These are phyloP conservation scores for Monochamus saltuarius DNA, from an alignment of 1,140 invertebrate species.

Conservation along the genomic window DNA sequence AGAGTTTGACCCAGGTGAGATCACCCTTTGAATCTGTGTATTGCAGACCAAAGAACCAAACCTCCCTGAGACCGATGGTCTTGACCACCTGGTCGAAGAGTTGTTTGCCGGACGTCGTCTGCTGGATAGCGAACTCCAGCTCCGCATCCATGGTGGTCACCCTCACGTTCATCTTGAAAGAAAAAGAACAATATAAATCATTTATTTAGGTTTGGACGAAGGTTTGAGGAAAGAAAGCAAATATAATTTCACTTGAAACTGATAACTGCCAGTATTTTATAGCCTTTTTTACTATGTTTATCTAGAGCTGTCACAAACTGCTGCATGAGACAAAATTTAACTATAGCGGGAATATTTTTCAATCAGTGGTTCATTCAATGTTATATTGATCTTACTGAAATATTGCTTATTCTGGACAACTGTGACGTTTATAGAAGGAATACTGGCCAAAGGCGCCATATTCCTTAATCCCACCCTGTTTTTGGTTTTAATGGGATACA, in stretches of 20 bases:
- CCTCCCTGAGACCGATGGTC: constrained; percentile 97
- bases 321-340: too few species aligned
- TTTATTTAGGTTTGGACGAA: background rate
- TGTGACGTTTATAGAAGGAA: too few species aligned
- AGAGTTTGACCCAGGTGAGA: constrained; percentile 98
- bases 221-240: background rate
- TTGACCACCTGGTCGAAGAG: constrained; percentile 99
- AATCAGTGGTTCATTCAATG: too few species aligned
- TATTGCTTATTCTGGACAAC: too few species aligned
- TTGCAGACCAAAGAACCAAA: constrained; percentile 99
- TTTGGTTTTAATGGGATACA: too few species aligned
- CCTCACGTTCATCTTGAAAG: constrained; percentile 90
- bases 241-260: background rate
- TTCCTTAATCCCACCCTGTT: too few species aligned
- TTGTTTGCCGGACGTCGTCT: constrained; percentile 98
- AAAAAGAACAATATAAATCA: constrained; percentile 27
- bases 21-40: constrained; percentile 98
- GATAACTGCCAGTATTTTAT: background rate
- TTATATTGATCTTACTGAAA: too few species aligned
- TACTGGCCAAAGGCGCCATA: too few species aligned
- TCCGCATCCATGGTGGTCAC: constrained; percentile 99
- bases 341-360: too few species aligned
- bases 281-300: too few species aligned
- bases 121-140: constrained; percentile 99
- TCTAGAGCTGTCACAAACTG: too few species aligned